Evolutionary conservation across 1,140 invertebrate genomes (phyloP), one percentile per base, ranked within the genome.

Genomic region (Bombus sibiricus): DNA sequence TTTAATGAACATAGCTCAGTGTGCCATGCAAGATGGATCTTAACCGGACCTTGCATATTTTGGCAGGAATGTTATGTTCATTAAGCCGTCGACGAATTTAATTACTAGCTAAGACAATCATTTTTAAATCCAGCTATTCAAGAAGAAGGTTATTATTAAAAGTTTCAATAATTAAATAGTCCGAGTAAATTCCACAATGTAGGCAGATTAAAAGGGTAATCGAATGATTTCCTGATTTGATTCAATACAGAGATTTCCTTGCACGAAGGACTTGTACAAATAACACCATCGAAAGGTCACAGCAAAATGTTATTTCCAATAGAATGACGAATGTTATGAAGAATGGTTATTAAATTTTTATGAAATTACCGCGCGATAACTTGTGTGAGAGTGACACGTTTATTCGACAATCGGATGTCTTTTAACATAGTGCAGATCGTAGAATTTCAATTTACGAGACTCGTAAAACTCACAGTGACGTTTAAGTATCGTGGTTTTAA

Each of bases 401-500:
- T 41, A 43, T 57, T n/a, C 34, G 28, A 34, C 12, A 28, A 34
- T 41, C 66, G 8, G 18, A 72, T n/a, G 25, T n/a, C 41, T 34
- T 18, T 47, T 10, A 53, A 79, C 8, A 28, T 28, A 22, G 22
- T 13, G 34, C 53, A 12, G 47, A 79, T 82, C 37, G 47, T 57
- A 66, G 41, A 88, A 88, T 88, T 85, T 89, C 47, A 39, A 77
- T 81, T 89, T 79, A 85, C 34, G 62, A 74, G 15, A 28, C 18
- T 76, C 43, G 13, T 83, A 53, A 76, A 75, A 32, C 59, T 37
- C 34, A 25, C 13, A 32, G 1, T 32, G 47, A 22, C 47, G 69
- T 71, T 57, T 37, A 57, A 47, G 37, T 53, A 53, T 22, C 18
- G 47, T 15, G n/a, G 28, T n/a, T 15, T 25, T 39, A 5, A 43